Conservation (phyloP, 2,888 invertebrate genomes). For the Drosophila lacicola region DNA sequence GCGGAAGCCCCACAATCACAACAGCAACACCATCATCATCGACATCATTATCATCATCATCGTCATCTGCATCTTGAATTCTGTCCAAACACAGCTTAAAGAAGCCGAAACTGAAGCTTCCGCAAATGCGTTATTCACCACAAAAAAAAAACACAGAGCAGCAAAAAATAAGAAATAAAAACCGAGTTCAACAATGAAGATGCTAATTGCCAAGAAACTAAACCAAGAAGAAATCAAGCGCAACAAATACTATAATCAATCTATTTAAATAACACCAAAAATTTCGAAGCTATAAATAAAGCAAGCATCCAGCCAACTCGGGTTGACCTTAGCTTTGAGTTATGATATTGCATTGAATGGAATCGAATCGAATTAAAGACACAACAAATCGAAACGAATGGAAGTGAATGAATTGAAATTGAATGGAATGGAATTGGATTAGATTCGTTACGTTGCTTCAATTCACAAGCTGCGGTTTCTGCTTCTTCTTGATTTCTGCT, state of each 20-base stretch:
- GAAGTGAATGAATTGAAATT: constrained; percentile 12
- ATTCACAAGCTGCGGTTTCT: constrained; percentile 39
- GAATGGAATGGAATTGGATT: constrained; percentile 28
- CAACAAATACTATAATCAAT: constrained; percentile 67
- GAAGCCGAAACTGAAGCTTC: constrained; percentile 62
- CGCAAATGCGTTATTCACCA: constrained; percentile 53
- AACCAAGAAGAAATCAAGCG: constrained; percentile 48
- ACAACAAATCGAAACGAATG: constrained; percentile 17
- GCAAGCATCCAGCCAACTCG: constrained; percentile 33
- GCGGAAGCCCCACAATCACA: constrained; percentile 59
- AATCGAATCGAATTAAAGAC: constrained; percentile 29
- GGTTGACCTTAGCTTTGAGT: constrained; percentile 65
- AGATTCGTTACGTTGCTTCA: constrained; percentile 30
- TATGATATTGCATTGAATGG: constrained; percentile 59
- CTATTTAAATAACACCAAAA: constrained; percentile 61
- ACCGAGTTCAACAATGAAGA: constrained; percentile 64
- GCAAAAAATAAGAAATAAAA: constrained; percentile 23
- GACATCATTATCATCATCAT: constrained; percentile 5
- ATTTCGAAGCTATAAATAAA: constrained; percentile 52
- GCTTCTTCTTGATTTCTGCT: background rate
- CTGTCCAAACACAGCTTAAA: constrained; percentile 25
- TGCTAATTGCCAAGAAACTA: constrained; percentile 69
- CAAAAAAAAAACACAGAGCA: constrained; percentile 6
- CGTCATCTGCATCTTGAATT: constrained; percentile 9
- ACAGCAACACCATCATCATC: constrained; percentile 23